phyloP scores from a whole-genome alignment of 1,140 invertebrate genomes.

The Temnothorax curvispinosus region DNA sequence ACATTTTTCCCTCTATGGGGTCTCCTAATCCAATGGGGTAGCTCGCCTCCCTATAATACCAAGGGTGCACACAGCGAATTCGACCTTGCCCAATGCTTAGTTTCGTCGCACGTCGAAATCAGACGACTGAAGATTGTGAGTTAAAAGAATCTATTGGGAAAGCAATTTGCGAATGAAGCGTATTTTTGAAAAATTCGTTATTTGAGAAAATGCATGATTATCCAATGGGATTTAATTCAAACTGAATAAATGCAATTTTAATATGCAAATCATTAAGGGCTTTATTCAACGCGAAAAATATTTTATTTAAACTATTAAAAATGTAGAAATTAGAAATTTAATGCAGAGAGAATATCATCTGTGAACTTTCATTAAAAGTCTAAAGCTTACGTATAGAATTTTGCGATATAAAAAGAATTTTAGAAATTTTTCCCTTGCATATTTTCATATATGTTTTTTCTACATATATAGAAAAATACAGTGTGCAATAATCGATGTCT shows the following conservation, averaged over 20 bases:
- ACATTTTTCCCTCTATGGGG: slow-evolving; percentile 86
- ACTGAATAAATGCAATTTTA: neutral
- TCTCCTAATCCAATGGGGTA: slow-evolving; percentile 84
- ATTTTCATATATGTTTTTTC: neutral
- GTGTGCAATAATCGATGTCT: neutral
- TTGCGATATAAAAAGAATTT: neutral
- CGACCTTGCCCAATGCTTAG: slow-evolving; percentile 67
- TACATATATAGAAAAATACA: neutral
- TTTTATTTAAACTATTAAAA: neutral
- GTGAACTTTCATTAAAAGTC: neutral
- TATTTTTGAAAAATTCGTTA: neutral
- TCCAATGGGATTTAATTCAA: neutral
- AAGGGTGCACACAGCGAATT: slow-evolving; percentile 67
- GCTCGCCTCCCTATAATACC: slow-evolving; percentile 65
- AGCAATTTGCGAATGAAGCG: slow-evolving; percentile 19
- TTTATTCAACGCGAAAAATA: neutral
- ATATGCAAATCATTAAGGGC: neutral
- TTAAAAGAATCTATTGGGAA: slow-evolving; percentile 39
- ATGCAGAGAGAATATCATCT: neutral
- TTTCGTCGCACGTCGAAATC: slow-evolving; percentile 54
- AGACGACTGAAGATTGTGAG: slow-evolving; percentile 32
- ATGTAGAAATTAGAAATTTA: neutral
- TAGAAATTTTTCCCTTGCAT: neutral
- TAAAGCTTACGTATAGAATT: neutral
- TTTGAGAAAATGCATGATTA: neutral